Evolutionary conservation across 2,888 invertebrate species (phyloP).

Genomic region (Clitarchus hookeri): DNA sequence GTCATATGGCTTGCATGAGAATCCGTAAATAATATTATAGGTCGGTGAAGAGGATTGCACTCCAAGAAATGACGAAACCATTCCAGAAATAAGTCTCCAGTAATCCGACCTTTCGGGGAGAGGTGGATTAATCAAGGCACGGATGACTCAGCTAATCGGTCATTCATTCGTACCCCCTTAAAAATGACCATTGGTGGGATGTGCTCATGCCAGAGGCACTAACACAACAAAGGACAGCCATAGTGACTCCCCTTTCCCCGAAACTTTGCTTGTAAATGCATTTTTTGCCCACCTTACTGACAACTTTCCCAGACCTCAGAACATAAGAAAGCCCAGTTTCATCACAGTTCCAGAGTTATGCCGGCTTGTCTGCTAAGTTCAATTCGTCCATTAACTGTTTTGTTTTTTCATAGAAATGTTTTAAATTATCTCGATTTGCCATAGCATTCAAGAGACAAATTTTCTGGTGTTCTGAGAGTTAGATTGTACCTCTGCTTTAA

Average conservation of each 20-base stretch:
- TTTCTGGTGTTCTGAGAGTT: slow-evolving; percentile 24
- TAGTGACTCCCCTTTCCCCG: slow-evolving; percentile 11
- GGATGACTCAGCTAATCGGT: background rate
- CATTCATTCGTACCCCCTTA: slow-evolving; percentile 26
- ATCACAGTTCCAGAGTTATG: slow-evolving; percentile 20
- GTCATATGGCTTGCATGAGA: slow-evolving; percentile 22
- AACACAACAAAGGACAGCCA: slow-evolving; percentile 16
- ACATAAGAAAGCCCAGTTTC: slow-evolving; percentile 27
- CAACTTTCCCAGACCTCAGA: slow-evolving; percentile 23
- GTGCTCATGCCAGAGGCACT: slow-evolving; percentile 27
- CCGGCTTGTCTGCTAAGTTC: background rate
- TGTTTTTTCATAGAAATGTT: slow-evolving; percentile 20
- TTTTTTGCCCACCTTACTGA: slow-evolving; percentile 24
- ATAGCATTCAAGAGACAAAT: slow-evolving; percentile 9
- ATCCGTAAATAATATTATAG: slow-evolving; percentile 18
- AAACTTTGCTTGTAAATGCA: slow-evolving; percentile 24
- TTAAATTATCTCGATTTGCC: slow-evolving; percentile 3
- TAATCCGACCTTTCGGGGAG: slow-evolving; percentile 29
- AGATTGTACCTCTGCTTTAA: slow-evolving; percentile 22
- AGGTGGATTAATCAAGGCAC: slow-evolving; percentile 21
- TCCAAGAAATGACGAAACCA: slow-evolving; percentile 16
- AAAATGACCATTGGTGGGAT: slow-evolving; percentile 22
- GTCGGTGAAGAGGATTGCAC: background rate
- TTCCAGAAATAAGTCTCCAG: slow-evolving; percentile 22
- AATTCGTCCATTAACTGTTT: slow-evolving; percentile 19